These are phyloP conservation scores for Zelostemma sp. DNA, from an alignment of 1,140 invertebrate genomes.

Conservation along the genomic window DNA sequence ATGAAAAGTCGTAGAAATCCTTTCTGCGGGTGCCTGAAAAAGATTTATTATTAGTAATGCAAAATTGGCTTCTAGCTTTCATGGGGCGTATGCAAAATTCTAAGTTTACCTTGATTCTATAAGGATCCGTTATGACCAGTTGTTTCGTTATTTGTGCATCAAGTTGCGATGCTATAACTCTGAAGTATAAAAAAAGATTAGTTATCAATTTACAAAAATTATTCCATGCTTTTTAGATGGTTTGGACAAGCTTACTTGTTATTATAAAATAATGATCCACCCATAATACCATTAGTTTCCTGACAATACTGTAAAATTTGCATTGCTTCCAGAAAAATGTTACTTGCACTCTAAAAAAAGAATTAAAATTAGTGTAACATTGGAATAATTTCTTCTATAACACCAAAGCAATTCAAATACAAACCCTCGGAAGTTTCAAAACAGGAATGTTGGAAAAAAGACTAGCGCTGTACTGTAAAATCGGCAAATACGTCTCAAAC, in stretches of 20 bases:
- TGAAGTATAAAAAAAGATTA: slow-evolving; percentile 62
- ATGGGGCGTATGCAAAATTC: no score
- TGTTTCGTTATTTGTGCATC: slow-evolving; percentile 80
- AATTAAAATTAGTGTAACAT: background rate
- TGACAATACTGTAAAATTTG: slow-evolving; percentile 84
- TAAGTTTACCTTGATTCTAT: slow-evolving; percentile 76
- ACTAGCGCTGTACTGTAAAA: slow-evolving; percentile 82
- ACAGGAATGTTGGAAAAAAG: slow-evolving; percentile 84
- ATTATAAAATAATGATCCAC: slow-evolving; percentile 84
- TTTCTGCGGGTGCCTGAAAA: slow-evolving; percentile 77
- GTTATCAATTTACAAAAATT: slow-evolving; percentile 5
- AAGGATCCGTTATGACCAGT: slow-evolving; percentile 84
- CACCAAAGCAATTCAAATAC: slow-evolving; percentile 18
- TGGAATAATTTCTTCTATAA: slow-evolving; percentile 8
- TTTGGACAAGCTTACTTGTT: slow-evolving; percentile 76
- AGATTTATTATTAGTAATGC: slow-evolving; percentile 12
- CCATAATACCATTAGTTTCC: slow-evolving; percentile 79
- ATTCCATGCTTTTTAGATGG: slow-evolving; percentile 6
- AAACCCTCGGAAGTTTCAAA: slow-evolving; percentile 83
- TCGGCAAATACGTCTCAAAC: slow-evolving; percentile 86
- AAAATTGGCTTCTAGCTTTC: no score
- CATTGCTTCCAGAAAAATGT: slow-evolving; percentile 84
- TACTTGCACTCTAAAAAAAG: slow-evolving; percentile 79
- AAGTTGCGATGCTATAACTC: slow-evolving; percentile 84
- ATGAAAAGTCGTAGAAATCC: slow-evolving; percentile 75